These are phyloP conservation scores for Sinopyrophorus schimmeli DNA, from an alignment of 2,888 invertebrate genomes.

Conservation along the genomic window DNA sequence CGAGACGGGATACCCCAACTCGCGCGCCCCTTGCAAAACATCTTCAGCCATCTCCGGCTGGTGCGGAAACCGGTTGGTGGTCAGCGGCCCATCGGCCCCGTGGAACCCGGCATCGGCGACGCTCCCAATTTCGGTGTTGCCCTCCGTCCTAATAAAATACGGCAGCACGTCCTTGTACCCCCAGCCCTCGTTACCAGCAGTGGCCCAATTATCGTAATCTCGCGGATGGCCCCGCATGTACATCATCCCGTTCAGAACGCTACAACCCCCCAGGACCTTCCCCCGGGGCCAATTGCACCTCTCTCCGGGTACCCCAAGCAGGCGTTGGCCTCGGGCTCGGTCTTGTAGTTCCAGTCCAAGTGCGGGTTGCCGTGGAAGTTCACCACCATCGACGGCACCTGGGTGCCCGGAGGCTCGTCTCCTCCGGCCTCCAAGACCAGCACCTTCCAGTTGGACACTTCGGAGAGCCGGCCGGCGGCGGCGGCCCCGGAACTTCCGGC, in stretches of 20 bases:
- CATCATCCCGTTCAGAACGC: constrained; percentile 82
- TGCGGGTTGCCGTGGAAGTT: constrained; percentile 64
- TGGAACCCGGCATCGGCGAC: constrained; percentile 65
- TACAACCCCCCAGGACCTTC: constrained; percentile 71
- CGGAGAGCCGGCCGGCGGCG: constrained; percentile 67
- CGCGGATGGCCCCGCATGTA: constrained; percentile 75
- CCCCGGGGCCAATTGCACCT: constrained; percentile 71
- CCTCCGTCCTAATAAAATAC: constrained; percentile 69
- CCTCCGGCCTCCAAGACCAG: constrained; percentile 72
- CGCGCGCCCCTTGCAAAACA: constrained; percentile 63
- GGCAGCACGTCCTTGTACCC: constrained; percentile 76
- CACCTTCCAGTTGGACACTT: constrained; percentile 70
- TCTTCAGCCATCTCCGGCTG: constrained; percentile 66
- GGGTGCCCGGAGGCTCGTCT: constrained; percentile 67
- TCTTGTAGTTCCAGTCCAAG: constrained; percentile 71
- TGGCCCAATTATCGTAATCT: constrained; percentile 78
- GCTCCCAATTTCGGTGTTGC: constrained; percentile 65
- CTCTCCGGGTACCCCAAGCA: constrained; percentile 61
- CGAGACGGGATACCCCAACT: constrained; percentile 64
- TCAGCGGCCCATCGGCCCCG: constrained; percentile 64
- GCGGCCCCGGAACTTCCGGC: constrained; percentile 69
- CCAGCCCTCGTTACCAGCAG: constrained; percentile 76
- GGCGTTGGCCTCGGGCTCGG: constrained; percentile 65
- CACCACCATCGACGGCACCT: constrained; percentile 70
- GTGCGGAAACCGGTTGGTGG: constrained; percentile 66